Conservation (phyloP, 1,140 invertebrate genomes). For the Psilanteris sp. region DNA sequence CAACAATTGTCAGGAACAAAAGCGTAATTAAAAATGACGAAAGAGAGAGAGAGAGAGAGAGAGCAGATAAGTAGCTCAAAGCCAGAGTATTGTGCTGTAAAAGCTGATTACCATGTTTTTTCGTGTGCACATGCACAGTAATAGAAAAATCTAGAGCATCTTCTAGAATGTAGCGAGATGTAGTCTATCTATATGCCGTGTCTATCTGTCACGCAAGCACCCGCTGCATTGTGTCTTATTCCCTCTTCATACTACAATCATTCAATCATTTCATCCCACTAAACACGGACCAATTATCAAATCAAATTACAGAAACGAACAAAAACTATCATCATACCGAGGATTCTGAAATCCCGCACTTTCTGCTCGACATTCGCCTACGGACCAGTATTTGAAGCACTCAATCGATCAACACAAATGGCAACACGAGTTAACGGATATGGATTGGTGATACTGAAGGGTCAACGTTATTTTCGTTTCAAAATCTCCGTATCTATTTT, state of each 20-base stretch:
- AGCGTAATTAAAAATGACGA: slow-evolving; percentile 44
- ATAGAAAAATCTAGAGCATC: slow-evolving; percentile 68
- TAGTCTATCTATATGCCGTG: slow-evolving; percentile 41
- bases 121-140: slow-evolving; percentile 64
- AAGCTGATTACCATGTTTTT: slow-evolving; percentile 68
- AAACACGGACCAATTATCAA: slow-evolving; percentile 23
- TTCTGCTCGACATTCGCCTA: slow-evolving; percentile 20
- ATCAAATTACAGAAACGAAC: slow-evolving; percentile 7
- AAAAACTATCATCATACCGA: slow-evolving; percentile 11
- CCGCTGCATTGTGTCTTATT: slow-evolving; percentile 50
- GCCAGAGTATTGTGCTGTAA: slow-evolving; percentile 55
- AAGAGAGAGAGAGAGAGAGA: too few relatives aligned
- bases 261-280: slow-evolving; percentile 35
- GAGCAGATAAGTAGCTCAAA: slow-evolving; percentile 72
- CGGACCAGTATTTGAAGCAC: slow-evolving; percentile 14
- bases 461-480: slow-evolving; percentile 34
- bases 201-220: slow-evolving; percentile 45
- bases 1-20: slow-evolving; percentile 21
- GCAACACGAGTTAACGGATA: slow-evolving; percentile 12
- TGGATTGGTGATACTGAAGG: slow-evolving; percentile 12
- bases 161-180: slow-evolving; percentile 61
- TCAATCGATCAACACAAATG: slow-evolving; percentile 2
- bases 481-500: slow-evolving; percentile 34
- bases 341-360: slow-evolving; percentile 4
- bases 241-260: slow-evolving; percentile 45